Evolutionary conservation across 1,140 invertebrate genomes (phyloP).

Genomic region (Drosophila pseudoananassae): DNA sequence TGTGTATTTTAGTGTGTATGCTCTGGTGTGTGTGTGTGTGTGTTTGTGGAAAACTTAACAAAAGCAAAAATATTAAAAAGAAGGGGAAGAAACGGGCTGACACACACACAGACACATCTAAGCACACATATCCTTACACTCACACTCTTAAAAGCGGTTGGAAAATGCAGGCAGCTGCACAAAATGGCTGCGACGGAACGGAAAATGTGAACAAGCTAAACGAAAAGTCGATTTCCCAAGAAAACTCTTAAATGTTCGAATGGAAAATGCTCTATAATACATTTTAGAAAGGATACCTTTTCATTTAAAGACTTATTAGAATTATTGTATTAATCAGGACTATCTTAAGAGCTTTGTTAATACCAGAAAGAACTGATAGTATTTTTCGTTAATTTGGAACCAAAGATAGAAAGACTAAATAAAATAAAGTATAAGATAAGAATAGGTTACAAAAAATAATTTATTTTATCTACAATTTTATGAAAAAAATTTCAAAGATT

Average conservation of each 20-base stretch:
- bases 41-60: conserved; percentile 52
- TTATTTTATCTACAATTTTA: too few species aligned
- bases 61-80: conserved; percentile 49
- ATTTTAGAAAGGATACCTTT: too few species aligned
- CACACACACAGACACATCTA: conserved; percentile 11
- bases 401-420: too few species aligned
- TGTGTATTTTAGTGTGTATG: conserved; percentile 3
- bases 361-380: too few species aligned
- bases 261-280: conserved; percentile 1
- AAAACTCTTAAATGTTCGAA: neutral
- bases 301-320: too few species aligned
- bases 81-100: conserved; percentile 13
- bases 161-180: conserved; percentile 50
- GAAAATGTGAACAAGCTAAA: conserved; percentile 58
- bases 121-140: conserved; percentile 13
- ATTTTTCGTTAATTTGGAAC: too few species aligned
- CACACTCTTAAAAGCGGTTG: conserved; percentile 14
- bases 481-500: too few species aligned
- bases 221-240: conserved; percentile 35
- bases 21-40: conserved; percentile 6
- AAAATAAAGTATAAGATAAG: too few species aligned
- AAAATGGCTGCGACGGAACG: conserved; percentile 58
- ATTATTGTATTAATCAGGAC: too few species aligned
- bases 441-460: too few species aligned
- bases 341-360: too few species aligned